Base-by-base conservation (phyloP, 2,797 vertebrate genomes). In the Zenarchopterus dispar region DNA sequence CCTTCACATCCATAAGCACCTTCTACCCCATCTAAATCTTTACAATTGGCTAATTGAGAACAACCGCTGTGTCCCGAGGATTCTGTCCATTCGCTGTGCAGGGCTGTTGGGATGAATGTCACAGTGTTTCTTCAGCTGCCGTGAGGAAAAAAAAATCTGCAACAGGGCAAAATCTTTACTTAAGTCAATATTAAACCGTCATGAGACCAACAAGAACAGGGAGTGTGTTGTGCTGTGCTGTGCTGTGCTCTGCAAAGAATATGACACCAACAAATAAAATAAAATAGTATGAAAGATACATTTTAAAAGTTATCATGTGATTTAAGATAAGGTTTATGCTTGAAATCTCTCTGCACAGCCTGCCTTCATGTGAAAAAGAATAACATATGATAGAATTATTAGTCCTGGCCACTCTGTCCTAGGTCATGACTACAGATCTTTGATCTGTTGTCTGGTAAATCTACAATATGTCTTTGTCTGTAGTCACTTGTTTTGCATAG, bases 201-300 rank as follows among this genome's bases (percentile, higher is more conserved):
- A 84, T 66, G 82, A 79, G 81, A 79, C 67, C 8, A 3, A 56
- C 48, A 59, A 41, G 24, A 63, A 84, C 63, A 85, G 52, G 47
- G 23, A 50, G 52, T 6, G 44, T 57, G 50, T 72, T 83, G 59
- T 76, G 2, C 42, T 46, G 18, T 72, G 45, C n/a, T 6, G 44
- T 57, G 50, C 70, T 83, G 59, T 76, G 2, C 42, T 46, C 15
- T 72, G 45, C 39, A 36, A 6, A 56, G 19, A 59, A 75, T 8
- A 36, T 54, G 44, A 44, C 22, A 36, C 39, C 7, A 22, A 43
- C 13, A 48, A 47, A 22, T 5, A 11, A 18, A 22, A 41, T 59
- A 73, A 52, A 56, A 72, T 78, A 70, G 1, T 44, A 15, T 1
- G 16, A 56, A 41, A 75, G 28, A 82, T 3, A 54, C n/a, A n/a